These are phyloP conservation scores for Lampris incognitus DNA, from an alignment of 2,113 vertebrate species.

Conservation along the genomic window DNA sequence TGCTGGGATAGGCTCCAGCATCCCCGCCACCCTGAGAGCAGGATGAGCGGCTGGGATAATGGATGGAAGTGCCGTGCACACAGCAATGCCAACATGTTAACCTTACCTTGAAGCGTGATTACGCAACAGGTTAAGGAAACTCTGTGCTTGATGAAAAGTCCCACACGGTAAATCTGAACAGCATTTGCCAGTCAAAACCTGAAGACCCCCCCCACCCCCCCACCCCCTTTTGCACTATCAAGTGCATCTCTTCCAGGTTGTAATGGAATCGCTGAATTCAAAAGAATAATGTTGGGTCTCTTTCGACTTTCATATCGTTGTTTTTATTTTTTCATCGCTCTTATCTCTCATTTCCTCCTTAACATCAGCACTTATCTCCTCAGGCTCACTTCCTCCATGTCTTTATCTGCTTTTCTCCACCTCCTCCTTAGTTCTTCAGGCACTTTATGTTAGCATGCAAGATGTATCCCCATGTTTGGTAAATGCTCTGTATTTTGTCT, in stretches of 20 bases:
- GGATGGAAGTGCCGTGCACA: too few species aligned
- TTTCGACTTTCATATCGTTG: conserved; percentile 43
- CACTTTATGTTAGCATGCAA: conserved; percentile 41
- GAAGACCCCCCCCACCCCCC: background rate
- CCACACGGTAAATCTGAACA: conserved; percentile 43
- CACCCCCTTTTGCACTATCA: conserved; percentile 36
- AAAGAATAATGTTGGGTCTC: conserved; percentile 40
- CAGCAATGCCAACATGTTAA: conserved; percentile 7
- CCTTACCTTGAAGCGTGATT: conserved; percentile 24
- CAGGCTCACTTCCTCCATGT: conserved; percentile 26
- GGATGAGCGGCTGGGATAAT: too few species aligned
- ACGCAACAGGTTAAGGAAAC: conserved; percentile 34
- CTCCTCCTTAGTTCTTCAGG: conserved; percentile 8
- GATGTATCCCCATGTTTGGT: background rate
- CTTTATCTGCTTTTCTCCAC: conserved; percentile 7
- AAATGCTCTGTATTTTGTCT: conserved; percentile 4
- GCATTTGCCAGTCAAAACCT: conserved; percentile 50
- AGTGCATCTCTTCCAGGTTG: conserved; percentile 43
- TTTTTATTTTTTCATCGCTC: conserved; percentile 8
- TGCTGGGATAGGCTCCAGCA: too few species aligned
- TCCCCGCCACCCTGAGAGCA: too few species aligned
- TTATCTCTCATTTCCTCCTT: conserved; percentile 15
- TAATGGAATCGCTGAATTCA: conserved; percentile 59
- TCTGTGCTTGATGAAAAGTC: conserved; percentile 47
- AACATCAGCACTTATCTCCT: conserved; percentile 13